A percentile compares a stretch with the other conserved stretches of the same genome.
phyloP scores from a whole-genome alignment of 2,797 vertebrate species.

The Cercopithecus hamlyni region DNA sequence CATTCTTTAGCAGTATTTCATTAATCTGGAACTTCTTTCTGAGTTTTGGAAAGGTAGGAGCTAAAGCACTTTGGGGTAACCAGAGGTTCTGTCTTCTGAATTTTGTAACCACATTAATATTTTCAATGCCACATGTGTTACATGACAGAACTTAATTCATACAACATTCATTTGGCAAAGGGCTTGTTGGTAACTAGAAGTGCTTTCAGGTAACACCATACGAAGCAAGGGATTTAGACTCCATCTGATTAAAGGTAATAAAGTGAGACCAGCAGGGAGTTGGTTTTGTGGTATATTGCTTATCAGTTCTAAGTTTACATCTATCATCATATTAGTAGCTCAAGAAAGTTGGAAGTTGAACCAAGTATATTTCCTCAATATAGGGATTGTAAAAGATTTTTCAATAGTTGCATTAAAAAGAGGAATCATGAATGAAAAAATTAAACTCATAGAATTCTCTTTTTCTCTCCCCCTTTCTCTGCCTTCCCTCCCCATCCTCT shows the following conservation, averaged over 20 bases:
- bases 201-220: neutral
- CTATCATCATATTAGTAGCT: neutral
- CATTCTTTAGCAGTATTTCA: neutral
- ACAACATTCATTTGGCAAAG: neutral
- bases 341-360: neutral
- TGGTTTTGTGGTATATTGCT: neutral
- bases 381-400: neutral
- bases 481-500: accelerated
- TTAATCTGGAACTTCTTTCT: neutral
- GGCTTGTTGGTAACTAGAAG: neutral
- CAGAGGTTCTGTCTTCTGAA: neutral
- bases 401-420: neutral
- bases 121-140: neutral
- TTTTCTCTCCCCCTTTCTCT: neutral
- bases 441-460: constrained; percentile 41
- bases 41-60: neutral
- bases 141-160: constrained; percentile 34
- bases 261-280: neutral
- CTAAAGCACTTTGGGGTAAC: neutral
- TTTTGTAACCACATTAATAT: neutral
- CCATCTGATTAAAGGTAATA: constrained; percentile 10
- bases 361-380: neutral
- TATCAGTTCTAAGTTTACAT: constrained; percentile 29
- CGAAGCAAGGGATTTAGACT: neutral
- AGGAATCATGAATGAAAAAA: neutral